Base-by-base conservation (phyloP, 2,113 vertebrate genomes). In the Gymnocephalus cernua region DNA sequence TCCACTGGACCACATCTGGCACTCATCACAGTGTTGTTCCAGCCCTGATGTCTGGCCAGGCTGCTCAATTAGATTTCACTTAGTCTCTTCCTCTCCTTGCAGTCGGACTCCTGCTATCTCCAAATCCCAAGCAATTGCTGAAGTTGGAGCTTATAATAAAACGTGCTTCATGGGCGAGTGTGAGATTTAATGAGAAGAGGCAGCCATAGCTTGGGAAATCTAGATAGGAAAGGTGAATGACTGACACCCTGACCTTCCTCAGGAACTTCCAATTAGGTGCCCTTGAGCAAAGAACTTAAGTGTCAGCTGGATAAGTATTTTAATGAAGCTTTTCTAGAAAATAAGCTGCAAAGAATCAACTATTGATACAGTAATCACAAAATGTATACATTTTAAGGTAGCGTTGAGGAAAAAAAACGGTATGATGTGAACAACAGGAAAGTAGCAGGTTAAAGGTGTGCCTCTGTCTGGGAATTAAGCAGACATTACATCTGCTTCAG, bases 41-140 rank as follows among this genome's bases (percentile, higher is more conserved):
- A 94, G 93, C 92, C 93, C 89, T 92, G 89, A 93, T 93, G 93
- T 92, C 92, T 93, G 92, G 90, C 91, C 92, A 90, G 89, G 91
- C 90, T 71, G 89, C 91, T 92, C 94, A 95, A 95, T 95, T 94
- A 94, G 90, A 94, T 94, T 94, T 90, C 92, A 94, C 93, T 93
- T 89, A 91, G 93, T 89, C 93, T 93, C 92, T 94, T 95, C 93
- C 91, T 95, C 89, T 85, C 71, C 82, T 87, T 59, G 81, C 77
- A 83, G 86, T 82, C 85, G 63, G 84, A 85, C 80, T 85, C 78
- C 84, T 86, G 92, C 92, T 93, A 95, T 94, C 93, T 92, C 86
- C 67, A 76, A 70, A 85, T 80, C 85, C 81, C 27, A 64, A 88
- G 79, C 82, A 72, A 90, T 92, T 77, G 84, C 89, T 68, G 68